phyloP scores from a whole-genome alignment of 2,797 vertebrate species.

The Anisognathus igniventris region DNA sequence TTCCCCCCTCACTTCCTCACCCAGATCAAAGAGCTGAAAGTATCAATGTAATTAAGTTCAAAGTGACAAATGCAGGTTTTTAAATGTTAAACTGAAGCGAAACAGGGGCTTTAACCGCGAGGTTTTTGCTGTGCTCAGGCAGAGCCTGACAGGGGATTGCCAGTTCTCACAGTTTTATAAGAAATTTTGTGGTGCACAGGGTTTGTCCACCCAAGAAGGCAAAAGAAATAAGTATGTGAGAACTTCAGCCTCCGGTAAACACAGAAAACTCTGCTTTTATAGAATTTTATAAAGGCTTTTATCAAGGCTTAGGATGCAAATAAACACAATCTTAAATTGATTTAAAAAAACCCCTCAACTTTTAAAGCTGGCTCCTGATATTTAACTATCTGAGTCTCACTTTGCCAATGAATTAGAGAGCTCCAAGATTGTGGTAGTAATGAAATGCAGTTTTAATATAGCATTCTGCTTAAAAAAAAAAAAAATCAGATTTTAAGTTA shows the following conservation, averaged over 20 bases:
- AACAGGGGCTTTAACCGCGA: neutral
- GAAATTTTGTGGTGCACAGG: neutral
- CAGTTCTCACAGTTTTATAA: neutral
- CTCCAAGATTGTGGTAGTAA: neutral
- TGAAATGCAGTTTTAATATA: too few relatives aligned
- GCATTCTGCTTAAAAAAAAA: neutral
- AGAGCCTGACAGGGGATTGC: neutral
- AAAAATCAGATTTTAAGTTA: neutral
- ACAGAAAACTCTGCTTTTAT: neutral
- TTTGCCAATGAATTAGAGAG: neutral
- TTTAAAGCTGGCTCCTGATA: neutral
- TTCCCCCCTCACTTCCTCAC: neutral
- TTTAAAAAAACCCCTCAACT: fast-evolving
- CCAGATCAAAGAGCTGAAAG: neutral
- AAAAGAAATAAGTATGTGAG: neutral
- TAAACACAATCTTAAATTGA: neutral
- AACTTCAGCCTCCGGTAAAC: neutral
- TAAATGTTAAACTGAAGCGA: neutral
- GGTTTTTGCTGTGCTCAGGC: neutral
- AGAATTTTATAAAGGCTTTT: neutral
- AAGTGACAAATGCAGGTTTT: neutral
- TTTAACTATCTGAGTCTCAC: neutral
- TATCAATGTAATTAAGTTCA: neutral
- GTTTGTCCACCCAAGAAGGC: neutral
- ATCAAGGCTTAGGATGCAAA: neutral